Conservation (phyloP, 2,888 invertebrate genomes). For the Zhuqinia jingwanae region DNA sequence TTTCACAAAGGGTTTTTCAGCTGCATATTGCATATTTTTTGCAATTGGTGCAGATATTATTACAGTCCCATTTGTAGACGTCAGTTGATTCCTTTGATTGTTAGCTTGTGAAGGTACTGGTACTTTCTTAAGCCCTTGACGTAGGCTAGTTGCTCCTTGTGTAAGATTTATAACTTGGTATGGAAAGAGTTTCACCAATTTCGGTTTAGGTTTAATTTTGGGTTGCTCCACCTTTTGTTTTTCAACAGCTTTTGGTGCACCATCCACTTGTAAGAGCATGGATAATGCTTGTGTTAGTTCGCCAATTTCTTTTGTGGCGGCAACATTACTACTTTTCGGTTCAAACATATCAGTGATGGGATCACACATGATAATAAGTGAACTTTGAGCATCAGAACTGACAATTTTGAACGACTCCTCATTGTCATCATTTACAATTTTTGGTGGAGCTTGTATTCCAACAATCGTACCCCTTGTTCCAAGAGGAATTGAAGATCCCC, state of each 20-base stretch:
- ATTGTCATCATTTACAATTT: constrained; percentile 65
- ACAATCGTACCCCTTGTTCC: constrained; percentile 93
- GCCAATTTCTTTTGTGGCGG: not conserved
- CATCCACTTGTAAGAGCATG: constrained; percentile 60
- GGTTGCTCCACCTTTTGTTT: not conserved
- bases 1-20: too few species aligned
- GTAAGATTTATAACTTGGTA: constrained; percentile 77
- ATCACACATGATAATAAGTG: constrained; percentile 75
- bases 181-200: constrained; percentile 76
- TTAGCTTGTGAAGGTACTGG: constrained; percentile 15
- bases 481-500: constrained; percentile 89
- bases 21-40: too few species aligned
- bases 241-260: too few species aligned
- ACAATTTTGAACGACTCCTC: constrained; percentile 77
- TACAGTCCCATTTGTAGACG: constrained; percentile 45
- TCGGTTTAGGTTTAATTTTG: constrained; percentile 59
- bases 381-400: constrained; percentile 73
- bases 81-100: not conserved
- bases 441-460: constrained; percentile 81
- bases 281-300: constrained; percentile 60
- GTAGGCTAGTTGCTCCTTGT: constrained; percentile 55
- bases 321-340: constrained; percentile 17
- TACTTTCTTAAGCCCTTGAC: constrained; percentile 52
- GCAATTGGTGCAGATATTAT: constrained; percentile 25
- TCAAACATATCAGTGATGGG: constrained; percentile 77